Conservation (phyloP, 2,113 vertebrate genomes). For the Microcebus tavaratra region DNA sequence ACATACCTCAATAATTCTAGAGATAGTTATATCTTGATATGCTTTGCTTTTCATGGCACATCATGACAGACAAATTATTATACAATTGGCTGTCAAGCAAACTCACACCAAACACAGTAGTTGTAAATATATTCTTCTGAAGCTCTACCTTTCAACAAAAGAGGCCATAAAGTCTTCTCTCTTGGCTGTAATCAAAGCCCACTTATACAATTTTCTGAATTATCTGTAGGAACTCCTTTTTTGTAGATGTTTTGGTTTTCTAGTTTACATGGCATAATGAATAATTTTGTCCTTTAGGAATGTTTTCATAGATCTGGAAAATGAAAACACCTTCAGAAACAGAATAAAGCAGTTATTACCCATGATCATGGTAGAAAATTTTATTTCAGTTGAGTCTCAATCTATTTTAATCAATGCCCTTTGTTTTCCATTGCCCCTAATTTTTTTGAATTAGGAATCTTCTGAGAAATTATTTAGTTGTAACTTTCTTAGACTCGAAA, state of each 20-base stretch:
- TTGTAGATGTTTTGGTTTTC: not conserved
- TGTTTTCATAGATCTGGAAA: not conserved
- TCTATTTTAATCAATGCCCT: not conserved
- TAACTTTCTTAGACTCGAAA: not conserved
- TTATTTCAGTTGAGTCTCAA: not conserved
- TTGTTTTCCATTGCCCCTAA: not conserved
- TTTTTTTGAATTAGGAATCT: not conserved
- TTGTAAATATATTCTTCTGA: not conserved
- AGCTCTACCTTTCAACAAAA: not conserved
- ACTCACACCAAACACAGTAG: not conserved
- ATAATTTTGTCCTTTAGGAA: not conserved
- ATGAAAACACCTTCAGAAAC: not conserved
- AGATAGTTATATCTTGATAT: not conserved
- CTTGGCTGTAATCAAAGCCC: not conserved
- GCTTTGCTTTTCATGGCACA: not conserved
- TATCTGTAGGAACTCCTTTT: not conserved
- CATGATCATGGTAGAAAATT: not conserved
- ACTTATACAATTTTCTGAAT: not conserved
- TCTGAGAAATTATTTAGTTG: not conserved
- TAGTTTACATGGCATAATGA: not conserved
- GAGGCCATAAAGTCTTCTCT: not conserved
- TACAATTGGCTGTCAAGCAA: not conserved
- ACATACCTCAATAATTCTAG: not conserved
- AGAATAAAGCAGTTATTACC: not conserved
- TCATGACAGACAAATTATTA: not conserved